These are phyloP conservation scores for Echinarachnius parma DNA, from an alignment of 53 echinoderm and acorn worm genomes.

Conservation along the genomic window DNA sequence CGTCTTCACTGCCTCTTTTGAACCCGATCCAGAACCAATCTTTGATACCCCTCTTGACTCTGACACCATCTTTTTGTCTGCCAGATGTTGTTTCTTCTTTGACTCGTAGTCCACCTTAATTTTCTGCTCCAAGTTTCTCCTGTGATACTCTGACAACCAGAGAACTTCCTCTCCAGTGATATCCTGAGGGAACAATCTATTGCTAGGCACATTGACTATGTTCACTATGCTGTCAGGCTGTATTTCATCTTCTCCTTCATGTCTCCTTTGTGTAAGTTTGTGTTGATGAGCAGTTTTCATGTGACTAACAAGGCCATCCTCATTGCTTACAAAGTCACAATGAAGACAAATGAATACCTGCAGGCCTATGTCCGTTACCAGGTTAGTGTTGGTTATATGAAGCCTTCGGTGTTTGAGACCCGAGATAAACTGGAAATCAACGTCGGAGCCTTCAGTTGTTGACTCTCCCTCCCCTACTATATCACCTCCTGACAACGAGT, in stretches of 20 bases:
- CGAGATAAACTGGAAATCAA: constrained; percentile 27
- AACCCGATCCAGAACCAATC: no score
- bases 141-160: constrained; percentile 48
- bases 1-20: background rate
- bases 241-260: no score
- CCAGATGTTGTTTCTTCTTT: no score
- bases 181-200: constrained; percentile 32
- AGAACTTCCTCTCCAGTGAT: constrained; percentile 33
- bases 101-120: no score
- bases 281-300: constrained; percentile 22
- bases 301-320: constrained; percentile 43
- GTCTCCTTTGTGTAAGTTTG: no score
- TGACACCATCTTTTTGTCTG: no score
- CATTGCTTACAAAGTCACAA: constrained; percentile 30
- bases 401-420: constrained; percentile 17
- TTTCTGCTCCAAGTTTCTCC: constrained; percentile 26
- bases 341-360: constrained; percentile 38
- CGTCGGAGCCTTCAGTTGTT: background rate
- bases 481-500: no score
- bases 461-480: no score
- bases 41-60: no score
- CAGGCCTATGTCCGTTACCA: constrained; percentile 22
- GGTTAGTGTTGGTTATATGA: constrained; percentile 9
- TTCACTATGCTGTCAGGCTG: background rate
- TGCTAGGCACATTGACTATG: background rate